Conservation (phyloP, 2,797 vertebrate genomes). For the Coranthus polyacanthus region DNA sequence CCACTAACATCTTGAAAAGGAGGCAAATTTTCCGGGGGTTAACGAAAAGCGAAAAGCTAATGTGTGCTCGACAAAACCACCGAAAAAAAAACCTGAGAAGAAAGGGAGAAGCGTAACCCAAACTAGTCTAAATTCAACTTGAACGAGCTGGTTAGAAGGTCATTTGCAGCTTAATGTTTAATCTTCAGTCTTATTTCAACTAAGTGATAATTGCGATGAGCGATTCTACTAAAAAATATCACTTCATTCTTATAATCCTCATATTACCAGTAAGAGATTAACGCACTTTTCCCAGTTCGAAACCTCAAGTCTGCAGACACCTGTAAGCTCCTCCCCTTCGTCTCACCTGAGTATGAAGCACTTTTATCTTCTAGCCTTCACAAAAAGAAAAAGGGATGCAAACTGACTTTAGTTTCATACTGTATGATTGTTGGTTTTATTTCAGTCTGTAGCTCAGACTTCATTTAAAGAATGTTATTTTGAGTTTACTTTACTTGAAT, state of each 20-base stretch:
- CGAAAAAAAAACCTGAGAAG: no score
- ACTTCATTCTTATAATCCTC: background rate
- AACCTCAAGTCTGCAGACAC: background rate
- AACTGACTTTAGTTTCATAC: slow-evolving; percentile 19
- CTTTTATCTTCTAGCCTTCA: slow-evolving; percentile 55
- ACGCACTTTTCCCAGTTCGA: background rate
- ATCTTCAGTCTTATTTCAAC: no score
- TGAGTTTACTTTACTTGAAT: slow-evolving; percentile 58
- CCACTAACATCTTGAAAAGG: no score
- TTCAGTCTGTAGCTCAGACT: slow-evolving; percentile 4
- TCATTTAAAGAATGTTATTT: slow-evolving; percentile 10
- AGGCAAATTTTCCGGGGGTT: no score
- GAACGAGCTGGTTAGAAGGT: no score
- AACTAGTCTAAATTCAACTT: no score
- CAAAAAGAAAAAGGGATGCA: slow-evolving; percentile 69
- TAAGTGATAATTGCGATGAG: no score
- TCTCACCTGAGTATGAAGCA: slow-evolving; percentile 44
- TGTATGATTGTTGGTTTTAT: slow-evolving; percentile 14
- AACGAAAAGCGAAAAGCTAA: no score
- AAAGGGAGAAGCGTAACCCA: no score
- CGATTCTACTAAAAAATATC: background rate
- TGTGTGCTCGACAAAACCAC: no score
- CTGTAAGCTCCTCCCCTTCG: background rate
- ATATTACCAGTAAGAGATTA: background rate
- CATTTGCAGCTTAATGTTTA: no score